Evolutionary conservation across 2,888 invertebrate genomes (phyloP).

Genomic region (Desoria tigrina): DNA sequence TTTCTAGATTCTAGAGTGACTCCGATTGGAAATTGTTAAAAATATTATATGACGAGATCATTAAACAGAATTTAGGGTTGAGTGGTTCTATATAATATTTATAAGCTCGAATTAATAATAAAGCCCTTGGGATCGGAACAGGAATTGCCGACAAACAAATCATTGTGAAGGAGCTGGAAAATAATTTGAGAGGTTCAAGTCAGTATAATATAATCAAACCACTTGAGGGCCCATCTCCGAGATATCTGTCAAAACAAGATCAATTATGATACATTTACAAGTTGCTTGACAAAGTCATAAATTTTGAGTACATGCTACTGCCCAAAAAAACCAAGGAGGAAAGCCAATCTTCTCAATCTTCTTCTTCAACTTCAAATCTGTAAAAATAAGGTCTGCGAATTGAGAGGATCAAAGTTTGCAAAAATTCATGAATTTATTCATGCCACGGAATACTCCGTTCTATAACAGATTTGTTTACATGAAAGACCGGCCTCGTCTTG

Average conservation of each 20-base stretch:
- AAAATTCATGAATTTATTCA: neutral
- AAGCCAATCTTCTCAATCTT: neutral
- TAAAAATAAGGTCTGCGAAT: too few relatives aligned
- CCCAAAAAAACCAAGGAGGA: neutral
- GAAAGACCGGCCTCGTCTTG: too few relatives aligned
- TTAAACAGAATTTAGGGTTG: too few relatives aligned
- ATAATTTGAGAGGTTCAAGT: neutral
- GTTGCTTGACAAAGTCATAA: conserved; percentile 8
- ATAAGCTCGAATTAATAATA: too few relatives aligned
- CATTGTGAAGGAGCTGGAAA: neutral
- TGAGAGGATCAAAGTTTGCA: too few relatives aligned
- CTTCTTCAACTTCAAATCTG: too few relatives aligned
- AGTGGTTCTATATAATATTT: too few relatives aligned
- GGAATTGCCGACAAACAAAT: neutral
- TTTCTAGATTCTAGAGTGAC: too few relatives aligned
- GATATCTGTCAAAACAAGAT: conserved; percentile 1
- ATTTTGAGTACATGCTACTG: neutral
- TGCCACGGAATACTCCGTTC: neutral
- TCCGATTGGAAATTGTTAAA: too few relatives aligned
- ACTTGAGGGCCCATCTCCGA: neutral
- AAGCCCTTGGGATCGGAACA: too few relatives aligned
- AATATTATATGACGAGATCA: too few relatives aligned
- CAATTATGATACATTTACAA: conserved; percentile 2
- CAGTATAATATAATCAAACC: neutral
- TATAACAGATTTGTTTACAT: too few relatives aligned